A percentile compares a stretch with the other conserved stretches of the same genome.
Evolutionary conservation across 2,797 vertebrate species (phyloP).

Genomic region (Varecia variegata): DNA sequence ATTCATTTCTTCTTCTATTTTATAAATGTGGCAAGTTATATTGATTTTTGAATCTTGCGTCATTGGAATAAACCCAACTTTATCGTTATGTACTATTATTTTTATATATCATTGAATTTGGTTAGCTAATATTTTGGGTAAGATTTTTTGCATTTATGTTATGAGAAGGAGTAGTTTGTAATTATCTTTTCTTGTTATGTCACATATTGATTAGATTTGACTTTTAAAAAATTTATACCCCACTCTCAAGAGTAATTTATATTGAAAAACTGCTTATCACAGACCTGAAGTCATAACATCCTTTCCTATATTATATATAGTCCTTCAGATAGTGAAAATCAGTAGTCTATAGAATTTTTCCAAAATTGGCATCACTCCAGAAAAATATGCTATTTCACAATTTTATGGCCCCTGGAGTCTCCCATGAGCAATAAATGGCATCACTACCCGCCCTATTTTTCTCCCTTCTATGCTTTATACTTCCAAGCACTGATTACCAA

Average conservation of each 20-base stretch:
- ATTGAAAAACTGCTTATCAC: background rate
- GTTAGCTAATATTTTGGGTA: background rate
- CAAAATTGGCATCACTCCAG: conserved; percentile 33
- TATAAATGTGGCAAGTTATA: background rate
- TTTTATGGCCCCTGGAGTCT: background rate
- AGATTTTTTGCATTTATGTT: conserved; percentile 27
- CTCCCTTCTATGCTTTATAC: background rate
- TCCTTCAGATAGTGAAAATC: conserved; percentile 24
- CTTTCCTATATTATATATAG: background rate
- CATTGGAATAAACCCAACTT: background rate
- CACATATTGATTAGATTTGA: conserved; percentile 26
- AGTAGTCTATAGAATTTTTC: conserved; percentile 23
- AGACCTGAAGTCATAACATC: background rate
- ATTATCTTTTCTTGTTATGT: background rate
- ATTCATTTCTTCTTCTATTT: conserved; percentile 23
- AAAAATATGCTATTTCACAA: conserved; percentile 43
- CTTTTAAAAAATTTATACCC: background rate
- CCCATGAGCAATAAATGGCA: background rate
- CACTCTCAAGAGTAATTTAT: background rate
- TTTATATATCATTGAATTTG: background rate
- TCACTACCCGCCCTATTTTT: background rate
- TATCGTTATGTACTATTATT: background rate
- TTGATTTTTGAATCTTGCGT: background rate
- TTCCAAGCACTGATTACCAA: background rate
- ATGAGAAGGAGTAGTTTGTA: background rate